Conservation (phyloP, 2,888 invertebrate genomes). For the Aelia acuminata region DNA sequence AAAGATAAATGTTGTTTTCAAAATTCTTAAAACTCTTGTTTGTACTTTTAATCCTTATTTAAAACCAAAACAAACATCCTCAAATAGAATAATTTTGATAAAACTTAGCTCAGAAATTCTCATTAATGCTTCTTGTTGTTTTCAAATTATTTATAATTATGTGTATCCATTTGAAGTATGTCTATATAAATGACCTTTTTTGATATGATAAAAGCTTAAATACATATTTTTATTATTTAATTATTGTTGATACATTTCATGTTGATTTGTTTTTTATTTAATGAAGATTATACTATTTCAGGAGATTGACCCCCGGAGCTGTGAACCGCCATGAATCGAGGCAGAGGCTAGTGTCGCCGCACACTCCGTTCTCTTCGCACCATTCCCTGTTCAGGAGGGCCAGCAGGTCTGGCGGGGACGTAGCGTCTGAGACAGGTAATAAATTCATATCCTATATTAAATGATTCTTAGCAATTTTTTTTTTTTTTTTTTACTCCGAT, state of each 20-base stretch:
- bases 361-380: slow-evolving; percentile 70
- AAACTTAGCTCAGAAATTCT: background rate
- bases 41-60: background rate
- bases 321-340: slow-evolving; percentile 57
- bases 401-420: slow-evolving; percentile 76
- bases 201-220: background rate
- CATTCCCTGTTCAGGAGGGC: slow-evolving; percentile 77
- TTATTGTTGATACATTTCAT: background rate
- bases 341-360: slow-evolving; percentile 67
- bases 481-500: no score
- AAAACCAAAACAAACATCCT: slow-evolving; percentile 18
- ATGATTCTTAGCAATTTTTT: no score
- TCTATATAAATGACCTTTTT: background rate
- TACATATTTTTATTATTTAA: background rate
- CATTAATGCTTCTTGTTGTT: background rate
- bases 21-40: background rate
- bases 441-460: slow-evolving; percentile 17
- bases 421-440: slow-evolving; percentile 77
- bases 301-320: slow-evolving; percentile 58
- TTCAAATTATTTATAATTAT: background rate
- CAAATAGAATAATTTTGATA: background rate
- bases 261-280: background rate
- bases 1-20: background rate
- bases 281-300: slow-evolving; percentile 4
- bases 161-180: background rate